Percentiles rank a stretch among this genome's conserved stretches.
Evolutionary conservation across 2,888 invertebrate species (phyloP).

Genomic region (Melolontha melolontha): DNA sequence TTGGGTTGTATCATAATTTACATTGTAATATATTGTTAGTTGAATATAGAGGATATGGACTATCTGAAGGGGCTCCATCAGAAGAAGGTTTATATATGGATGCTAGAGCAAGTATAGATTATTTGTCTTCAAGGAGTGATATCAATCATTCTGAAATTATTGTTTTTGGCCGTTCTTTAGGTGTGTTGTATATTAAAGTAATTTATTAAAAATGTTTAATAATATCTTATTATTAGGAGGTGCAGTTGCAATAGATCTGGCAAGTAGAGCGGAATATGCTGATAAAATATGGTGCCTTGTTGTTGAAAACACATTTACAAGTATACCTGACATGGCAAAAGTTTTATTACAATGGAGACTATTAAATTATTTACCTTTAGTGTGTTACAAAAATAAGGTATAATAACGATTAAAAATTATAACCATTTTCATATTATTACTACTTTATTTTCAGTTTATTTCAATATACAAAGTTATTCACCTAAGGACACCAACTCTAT

Average conservation of each 20-base stretch:
- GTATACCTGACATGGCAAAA: conserved; percentile 92
- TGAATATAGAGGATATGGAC: conserved; percentile 96
- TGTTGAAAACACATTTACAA: conserved; percentile 95
- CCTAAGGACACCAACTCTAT: conserved; percentile 82
- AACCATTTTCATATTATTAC: background rate
- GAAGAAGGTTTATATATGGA: conserved; percentile 90
- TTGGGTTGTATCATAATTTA: conserved; percentile 83
- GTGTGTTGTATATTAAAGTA: conserved; percentile 61
- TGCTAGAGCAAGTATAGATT: conserved; percentile 89
- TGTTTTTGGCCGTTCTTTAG: conserved; percentile 90
- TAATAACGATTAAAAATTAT: conserved; percentile 8
- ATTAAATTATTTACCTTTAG: conserved; percentile 81
- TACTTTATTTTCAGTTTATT: conserved; percentile 69
- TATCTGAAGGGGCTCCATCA: conserved; percentile 88
- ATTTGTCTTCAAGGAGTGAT: conserved; percentile 83
- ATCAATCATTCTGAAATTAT: conserved; percentile 87
- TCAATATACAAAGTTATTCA: conserved; percentile 80
- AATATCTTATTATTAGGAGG: conserved; percentile 71
- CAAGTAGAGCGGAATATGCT: conserved; percentile 80
- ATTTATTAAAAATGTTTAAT: conserved; percentile 54
- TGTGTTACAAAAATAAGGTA: conserved; percentile 94
- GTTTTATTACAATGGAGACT: conserved; percentile 81
- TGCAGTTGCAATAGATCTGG: conserved; percentile 90
- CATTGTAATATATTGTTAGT: conserved; percentile 90
- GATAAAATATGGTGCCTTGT: conserved; percentile 87